Conservation (phyloP, 2,888 invertebrate species). For the Kuschelorhynchus macadamiae region DNA sequence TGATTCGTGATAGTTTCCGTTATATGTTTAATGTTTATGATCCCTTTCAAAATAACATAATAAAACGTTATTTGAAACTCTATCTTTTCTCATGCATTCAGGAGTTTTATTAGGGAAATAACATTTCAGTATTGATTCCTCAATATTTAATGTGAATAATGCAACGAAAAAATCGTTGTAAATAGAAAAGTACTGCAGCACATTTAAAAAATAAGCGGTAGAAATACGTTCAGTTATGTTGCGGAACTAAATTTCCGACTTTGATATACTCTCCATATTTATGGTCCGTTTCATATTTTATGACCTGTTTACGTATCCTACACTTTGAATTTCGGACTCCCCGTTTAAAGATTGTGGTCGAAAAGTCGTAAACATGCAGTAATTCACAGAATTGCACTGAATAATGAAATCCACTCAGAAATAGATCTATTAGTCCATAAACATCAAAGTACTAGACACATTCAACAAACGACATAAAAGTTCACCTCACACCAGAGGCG, state of each 20-base stretch:
- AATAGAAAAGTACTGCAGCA: too few relatives aligned
- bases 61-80: too few relatives aligned
- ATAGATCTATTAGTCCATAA: conserved; percentile 49
- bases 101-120: too few relatives aligned
- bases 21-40: too few relatives aligned
- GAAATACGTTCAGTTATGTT: conserved; percentile 30
- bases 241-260: conserved; percentile 41
- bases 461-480: conserved; percentile 29
- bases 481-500: conserved; percentile 23
- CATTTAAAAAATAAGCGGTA: too few relatives aligned
- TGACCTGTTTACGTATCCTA: conserved; percentile 40
- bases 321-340: conserved; percentile 41
- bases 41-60: too few relatives aligned
- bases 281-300: conserved; percentile 41
- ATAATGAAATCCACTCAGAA: conserved; percentile 47
- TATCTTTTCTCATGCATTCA: too few relatives aligned
- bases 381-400: conserved; percentile 36
- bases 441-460: conserved; percentile 44
- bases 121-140: too few relatives aligned
- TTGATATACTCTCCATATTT: conserved; percentile 38
- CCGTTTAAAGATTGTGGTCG: conserved; percentile 37
- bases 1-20: too few relatives aligned
- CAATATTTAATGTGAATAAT: too few relatives aligned
- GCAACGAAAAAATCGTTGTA: too few relatives aligned
- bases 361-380: conserved; percentile 36